These are phyloP conservation scores for Galerucella calmariensis DNA, from an alignment of 2,888 invertebrate genomes.

Conservation along the genomic window DNA sequence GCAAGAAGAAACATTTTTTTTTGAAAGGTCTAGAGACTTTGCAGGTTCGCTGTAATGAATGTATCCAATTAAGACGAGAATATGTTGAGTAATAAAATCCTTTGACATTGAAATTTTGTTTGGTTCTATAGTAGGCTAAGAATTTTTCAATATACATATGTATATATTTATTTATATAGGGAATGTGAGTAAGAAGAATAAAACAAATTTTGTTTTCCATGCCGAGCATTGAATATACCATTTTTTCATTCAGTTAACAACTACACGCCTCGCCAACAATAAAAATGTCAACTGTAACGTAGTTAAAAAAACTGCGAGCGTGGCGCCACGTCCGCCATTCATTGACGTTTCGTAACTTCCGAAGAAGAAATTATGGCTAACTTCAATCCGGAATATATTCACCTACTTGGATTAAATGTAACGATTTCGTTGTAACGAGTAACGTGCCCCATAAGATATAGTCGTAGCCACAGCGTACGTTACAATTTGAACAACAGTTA, in stretches of 20 bases:
- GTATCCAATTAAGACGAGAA: too few relatives aligned
- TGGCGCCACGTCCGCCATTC: slow-evolving; percentile 11
- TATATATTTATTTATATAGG: too few relatives aligned
- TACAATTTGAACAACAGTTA: slow-evolving; percentile 58
- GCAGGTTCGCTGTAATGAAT: too few relatives aligned
- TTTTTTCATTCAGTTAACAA: background rate
- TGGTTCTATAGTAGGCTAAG: too few relatives aligned
- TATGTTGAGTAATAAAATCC: too few relatives aligned
- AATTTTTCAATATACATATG: too few relatives aligned
- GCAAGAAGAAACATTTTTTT: too few relatives aligned
- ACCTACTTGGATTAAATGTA: slow-evolving; percentile 35
- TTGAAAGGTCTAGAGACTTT: too few relatives aligned
- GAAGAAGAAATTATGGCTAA: slow-evolving; percentile 25
- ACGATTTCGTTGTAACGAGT: slow-evolving; percentile 45
- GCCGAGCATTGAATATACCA: background rate
- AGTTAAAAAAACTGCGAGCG: background rate
- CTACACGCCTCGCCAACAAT: background rate
- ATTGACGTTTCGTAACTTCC: slow-evolving; percentile 18
- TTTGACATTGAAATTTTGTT: too few relatives aligned
- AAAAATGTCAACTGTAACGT: background rate
- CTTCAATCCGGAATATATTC: slow-evolving; percentile 32
- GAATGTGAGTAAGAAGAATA: too few relatives aligned
- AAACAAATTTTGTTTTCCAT: background rate
- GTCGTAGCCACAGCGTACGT: slow-evolving; percentile 51
- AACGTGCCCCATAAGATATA: slow-evolving; percentile 49